Conservation (phyloP, 37 sponge, comb jelly and placozoan genomes). For the Agelas oroides region DNA sequence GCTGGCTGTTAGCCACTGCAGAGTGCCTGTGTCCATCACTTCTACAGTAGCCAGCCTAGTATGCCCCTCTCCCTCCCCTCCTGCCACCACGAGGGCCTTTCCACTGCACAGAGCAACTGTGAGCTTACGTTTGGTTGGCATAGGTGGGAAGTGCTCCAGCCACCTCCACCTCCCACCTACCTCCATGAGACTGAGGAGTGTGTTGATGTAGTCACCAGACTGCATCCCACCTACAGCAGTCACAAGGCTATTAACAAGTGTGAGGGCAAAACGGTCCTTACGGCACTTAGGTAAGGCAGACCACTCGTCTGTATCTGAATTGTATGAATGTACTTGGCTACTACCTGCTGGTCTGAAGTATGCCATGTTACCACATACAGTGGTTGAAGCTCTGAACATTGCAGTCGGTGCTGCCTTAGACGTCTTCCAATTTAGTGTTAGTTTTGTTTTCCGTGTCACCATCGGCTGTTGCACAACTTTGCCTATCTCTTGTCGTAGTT, state of each 20-base stretch:
- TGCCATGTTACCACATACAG: neutral
- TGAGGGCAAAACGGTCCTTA: neutral
- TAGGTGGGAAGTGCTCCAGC: conserved; percentile 28
- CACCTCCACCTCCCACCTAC: neutral
- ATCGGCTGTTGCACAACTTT: too few relatives aligned
- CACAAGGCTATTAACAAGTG: neutral
- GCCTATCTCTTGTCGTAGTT: too few relatives aligned
- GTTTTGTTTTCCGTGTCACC: neutral
- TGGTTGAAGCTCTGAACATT: neutral
- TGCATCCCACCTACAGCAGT: conserved; percentile 19
- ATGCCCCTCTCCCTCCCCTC: neutral
- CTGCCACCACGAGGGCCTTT: conserved; percentile 21
- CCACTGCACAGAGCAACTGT: neutral
- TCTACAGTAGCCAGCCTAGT: neutral
- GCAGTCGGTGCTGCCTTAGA: neutral
- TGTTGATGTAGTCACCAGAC: neutral
- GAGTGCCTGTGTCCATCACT: neutral
- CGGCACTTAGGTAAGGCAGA: conserved; percentile 7
- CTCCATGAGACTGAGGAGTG: conserved; percentile 3
- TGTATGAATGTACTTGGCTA: conserved; percentile 9
- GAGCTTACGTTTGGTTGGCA: conserved; percentile 8
- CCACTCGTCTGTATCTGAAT: neutral
- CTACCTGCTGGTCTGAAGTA: neutral
- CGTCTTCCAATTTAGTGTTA: neutral
- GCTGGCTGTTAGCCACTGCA: conserved; percentile 12